Conservation (phyloP, 2,797 vertebrate genomes). For the Scolopax rusticola region DNA sequence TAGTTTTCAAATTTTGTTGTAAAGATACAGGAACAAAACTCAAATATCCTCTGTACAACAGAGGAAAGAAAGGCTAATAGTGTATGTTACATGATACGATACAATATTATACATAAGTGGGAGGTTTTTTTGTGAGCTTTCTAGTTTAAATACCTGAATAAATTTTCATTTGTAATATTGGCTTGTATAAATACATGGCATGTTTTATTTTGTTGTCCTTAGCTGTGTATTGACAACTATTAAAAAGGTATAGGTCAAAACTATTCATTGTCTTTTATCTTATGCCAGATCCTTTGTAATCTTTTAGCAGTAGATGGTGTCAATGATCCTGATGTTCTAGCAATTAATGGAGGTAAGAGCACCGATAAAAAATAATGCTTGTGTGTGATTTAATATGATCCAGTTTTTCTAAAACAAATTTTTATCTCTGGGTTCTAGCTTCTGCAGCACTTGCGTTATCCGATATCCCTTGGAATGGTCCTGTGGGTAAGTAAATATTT, state of each 20-base stretch:
- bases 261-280: slow-evolving; percentile 70
- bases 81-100: not conserved
- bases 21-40: not conserved
- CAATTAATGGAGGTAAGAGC: slow-evolving; percentile 94
- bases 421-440: slow-evolving; percentile 77
- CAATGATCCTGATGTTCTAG: slow-evolving; percentile 94
- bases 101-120: rapidly evolving
- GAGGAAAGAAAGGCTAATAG: not conserved
- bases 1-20: not conserved
- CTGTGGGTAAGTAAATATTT: slow-evolving; percentile 85
- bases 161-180: not conserved
- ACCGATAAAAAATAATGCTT: not conserved
- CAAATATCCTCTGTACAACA: not conserved
- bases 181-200: not conserved
- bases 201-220: not conserved
- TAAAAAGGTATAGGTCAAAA: not conserved
- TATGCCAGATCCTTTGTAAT: slow-evolving; percentile 90
- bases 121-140: not conserved
- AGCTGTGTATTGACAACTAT: slow-evolving; percentile 5
- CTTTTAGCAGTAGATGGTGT: slow-evolving; percentile 94
- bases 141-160: not conserved
- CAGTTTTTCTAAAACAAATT: not conserved
- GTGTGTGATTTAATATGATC: not conserved
- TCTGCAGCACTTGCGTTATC: slow-evolving; percentile 94
- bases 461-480: slow-evolving; percentile 98